phyloP scores from a whole-genome alignment of 2,113 vertebrate genomes.

The Nibea albiflora region DNA sequence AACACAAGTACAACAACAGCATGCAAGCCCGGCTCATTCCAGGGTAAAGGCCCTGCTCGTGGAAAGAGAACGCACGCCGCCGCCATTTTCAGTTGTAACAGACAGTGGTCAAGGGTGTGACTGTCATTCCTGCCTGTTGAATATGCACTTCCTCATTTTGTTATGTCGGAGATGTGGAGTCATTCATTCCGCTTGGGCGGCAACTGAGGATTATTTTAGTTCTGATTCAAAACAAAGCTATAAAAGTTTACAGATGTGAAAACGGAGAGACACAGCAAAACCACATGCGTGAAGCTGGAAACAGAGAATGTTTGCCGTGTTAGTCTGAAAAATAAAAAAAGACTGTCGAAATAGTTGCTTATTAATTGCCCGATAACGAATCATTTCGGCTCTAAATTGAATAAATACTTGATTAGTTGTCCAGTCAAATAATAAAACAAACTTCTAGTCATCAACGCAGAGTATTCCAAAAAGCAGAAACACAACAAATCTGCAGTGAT shows the following conservation, averaged over 20 bases:
- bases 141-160: constrained; percentile 32
- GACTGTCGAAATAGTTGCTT: too few relatives aligned
- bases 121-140: not conserved
- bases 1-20: constrained; percentile 4
- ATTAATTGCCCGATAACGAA: not conserved
- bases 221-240: not conserved
- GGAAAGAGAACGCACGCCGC: not conserved
- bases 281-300: too few relatives aligned
- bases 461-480: not conserved
- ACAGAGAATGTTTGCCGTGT: not conserved
- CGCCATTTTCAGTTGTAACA: not conserved
- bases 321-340: too few relatives aligned
- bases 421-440: not conserved
- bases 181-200: not conserved
- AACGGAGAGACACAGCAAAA: too few relatives aligned
- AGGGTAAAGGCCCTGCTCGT: not conserved
- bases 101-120: not conserved
- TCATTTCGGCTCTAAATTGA: not conserved
- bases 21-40: not conserved
- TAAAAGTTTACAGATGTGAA: too few relatives aligned
- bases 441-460: not conserved
- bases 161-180: not conserved
- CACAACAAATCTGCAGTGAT: not conserved
- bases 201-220: not conserved
- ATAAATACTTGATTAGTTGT: not conserved